Evolutionary conservation across 2,797 vertebrate genomes (phyloP), one percentile per base, ranked within the genome.

Genomic region (Bradypodion ventrale): DNA sequence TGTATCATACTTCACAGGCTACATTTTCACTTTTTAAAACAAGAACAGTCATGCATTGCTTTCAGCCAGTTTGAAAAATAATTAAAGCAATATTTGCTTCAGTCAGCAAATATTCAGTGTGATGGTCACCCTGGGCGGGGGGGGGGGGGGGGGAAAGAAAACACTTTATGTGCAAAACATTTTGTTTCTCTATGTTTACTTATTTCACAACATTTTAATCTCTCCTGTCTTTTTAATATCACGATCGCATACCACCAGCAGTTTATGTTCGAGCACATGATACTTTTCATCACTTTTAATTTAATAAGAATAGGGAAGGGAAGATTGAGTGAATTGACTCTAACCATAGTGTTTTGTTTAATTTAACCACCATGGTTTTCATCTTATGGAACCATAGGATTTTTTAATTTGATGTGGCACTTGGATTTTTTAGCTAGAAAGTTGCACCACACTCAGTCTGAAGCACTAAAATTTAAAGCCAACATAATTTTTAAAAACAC

Each of bases 11-110:
- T 74, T 1, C 32, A 21, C 1, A 72, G 49, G 2, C 74, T 63
- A 21, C 40, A 40, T 56, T 9, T 29, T 88, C 87, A 63, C n/a
- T 40, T 70, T 70, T 85, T 79, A 15, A 60, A 69, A 69, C 49
- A 72, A 73, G 63, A 83, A 83, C 35, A 76, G 35, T 73, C 59
- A 79, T 74, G 32, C 16, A 59, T 40, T 84, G 32, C 59, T 46
- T 73, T 78, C 42, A 42, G 35, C 23, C 44, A 23, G 72, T 32
- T 23, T 7, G 44, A 73, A 73, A 78, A n/a, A 72, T 79, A 35
- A 68, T 68, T 49, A 62, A 3, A 56, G 7, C 23, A 69, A 62
- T 65, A 60, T 83, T 77, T 42, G 44, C 13, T 75, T 75, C n/a
- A 35, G 12, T 46, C 32, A 7, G 19, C 42, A 72, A 56, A 56